These are phyloP conservation scores for Trichechus manatus DNA, from an alignment of 2,113 vertebrate species.

Conservation along the genomic window DNA sequence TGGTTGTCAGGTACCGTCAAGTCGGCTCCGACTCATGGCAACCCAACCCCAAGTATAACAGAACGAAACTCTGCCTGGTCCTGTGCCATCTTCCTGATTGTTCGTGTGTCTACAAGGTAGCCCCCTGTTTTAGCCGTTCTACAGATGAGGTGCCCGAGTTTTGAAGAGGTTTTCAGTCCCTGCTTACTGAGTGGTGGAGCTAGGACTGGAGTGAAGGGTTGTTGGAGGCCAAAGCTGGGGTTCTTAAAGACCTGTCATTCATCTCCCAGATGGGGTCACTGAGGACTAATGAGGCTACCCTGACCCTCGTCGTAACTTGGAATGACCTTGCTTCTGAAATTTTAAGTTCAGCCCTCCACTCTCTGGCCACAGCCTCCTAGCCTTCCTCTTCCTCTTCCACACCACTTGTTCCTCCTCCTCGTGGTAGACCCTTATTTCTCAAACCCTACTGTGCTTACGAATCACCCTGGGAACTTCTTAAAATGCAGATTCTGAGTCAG, in stretches of 20 bases:
- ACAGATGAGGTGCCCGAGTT: neutral
- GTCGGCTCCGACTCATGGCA: neutral
- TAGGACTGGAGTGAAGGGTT: neutral
- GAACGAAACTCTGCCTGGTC: neutral
- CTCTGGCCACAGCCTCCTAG: neutral
- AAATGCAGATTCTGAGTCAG: neutral
- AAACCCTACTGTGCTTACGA: rapidly evolving
- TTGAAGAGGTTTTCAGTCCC: neutral
- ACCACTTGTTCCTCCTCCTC: rapidly evolving
- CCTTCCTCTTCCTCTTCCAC: too few relatives aligned
- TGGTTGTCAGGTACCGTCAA: neutral
- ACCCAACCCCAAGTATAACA: neutral
- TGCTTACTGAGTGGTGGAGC: neutral
- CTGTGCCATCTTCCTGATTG: neutral
- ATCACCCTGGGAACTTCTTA: neutral
- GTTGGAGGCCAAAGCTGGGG: neutral
- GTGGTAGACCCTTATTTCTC: rapidly evolving
- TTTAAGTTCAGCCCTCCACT: neutral
- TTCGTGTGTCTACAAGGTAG: too few relatives aligned
- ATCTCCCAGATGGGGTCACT: neutral
- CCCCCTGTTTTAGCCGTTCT: rapidly evolving
- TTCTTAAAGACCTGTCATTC: neutral
- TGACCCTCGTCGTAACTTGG: neutral
- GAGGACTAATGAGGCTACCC: neutral
- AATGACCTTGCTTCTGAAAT: neutral